These are phyloP conservation scores for Euwallacea similis DNA, from an alignment of 1,140 invertebrate species.

Conservation along the genomic window DNA sequence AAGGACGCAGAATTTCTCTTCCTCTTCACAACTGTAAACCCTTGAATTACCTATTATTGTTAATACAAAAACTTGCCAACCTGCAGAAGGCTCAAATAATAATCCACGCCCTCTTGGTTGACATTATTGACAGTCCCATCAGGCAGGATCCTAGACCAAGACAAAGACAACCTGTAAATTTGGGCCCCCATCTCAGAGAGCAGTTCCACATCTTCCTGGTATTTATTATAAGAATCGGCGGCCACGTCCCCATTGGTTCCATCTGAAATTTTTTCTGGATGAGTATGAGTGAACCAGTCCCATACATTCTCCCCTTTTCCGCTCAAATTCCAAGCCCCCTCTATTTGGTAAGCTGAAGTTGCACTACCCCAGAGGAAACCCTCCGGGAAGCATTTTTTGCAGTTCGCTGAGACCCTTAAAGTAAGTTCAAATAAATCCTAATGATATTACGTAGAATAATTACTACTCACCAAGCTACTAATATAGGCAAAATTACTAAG, in stretches of 20 bases:
- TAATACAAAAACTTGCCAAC: slow-evolving; percentile 61
- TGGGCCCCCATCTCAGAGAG: slow-evolving; percentile 27
- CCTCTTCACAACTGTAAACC: too few relatives aligned
- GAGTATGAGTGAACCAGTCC: slow-evolving; percentile 61
- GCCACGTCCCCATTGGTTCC: slow-evolving; percentile 32
- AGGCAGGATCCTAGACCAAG: slow-evolving; percentile 58
- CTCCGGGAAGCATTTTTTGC: slow-evolving; percentile 15
- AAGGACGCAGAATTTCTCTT: too few relatives aligned
- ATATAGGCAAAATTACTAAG: neutral
- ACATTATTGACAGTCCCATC: slow-evolving; percentile 53
- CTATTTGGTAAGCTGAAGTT: slow-evolving; percentile 27
- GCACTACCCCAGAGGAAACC: slow-evolving; percentile 21
- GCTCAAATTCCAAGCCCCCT: slow-evolving; percentile 38
- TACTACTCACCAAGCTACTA: neutral
- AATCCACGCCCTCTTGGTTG: slow-evolving; percentile 63
- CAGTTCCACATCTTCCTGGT: slow-evolving; percentile 27
- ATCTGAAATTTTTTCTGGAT: slow-evolving; percentile 50
- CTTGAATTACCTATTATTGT: neutral
- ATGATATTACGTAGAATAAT: neutral
- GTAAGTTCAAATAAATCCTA: neutral
- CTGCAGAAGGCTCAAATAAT: slow-evolving; percentile 66
- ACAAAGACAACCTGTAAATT: slow-evolving; percentile 60
- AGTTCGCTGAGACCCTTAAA: slow-evolving; percentile 19
- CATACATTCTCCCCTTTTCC: slow-evolving; percentile 60
- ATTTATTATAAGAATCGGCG: slow-evolving; percentile 33